phyloP scores from a whole-genome alignment of 1,140 invertebrate species.

The Trichoplusia ni region DNA sequence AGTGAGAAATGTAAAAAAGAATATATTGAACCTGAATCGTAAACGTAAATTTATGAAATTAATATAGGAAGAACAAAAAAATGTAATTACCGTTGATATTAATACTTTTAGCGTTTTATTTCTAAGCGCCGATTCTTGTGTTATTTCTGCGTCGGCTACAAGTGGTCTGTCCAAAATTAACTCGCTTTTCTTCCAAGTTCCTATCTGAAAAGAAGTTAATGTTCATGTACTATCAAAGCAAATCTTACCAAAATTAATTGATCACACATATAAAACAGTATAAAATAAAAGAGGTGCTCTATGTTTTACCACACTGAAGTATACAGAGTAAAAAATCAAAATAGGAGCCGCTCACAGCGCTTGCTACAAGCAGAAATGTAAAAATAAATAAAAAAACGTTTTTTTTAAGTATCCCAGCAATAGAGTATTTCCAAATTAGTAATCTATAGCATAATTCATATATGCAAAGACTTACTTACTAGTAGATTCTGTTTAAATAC shows the following conservation, averaged over 20 bases:
- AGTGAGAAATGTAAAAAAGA: too few species aligned
- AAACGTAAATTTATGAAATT: not conserved
- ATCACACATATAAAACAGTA: too few species aligned
- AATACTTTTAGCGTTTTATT: slow-evolving; percentile 87
- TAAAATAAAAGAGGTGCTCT: too few species aligned
- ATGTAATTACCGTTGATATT: slow-evolving; percentile 89
- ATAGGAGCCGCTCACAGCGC: too few species aligned
- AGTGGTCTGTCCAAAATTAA: slow-evolving; percentile 53
- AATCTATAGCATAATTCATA: too few species aligned
- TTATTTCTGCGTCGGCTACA: slow-evolving; percentile 54
- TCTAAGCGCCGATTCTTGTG: slow-evolving; percentile 61
- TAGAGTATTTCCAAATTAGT: too few species aligned
- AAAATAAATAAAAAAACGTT: too few species aligned
- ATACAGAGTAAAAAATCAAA: too few species aligned
- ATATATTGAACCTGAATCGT: not conserved
- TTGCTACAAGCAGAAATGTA: too few species aligned
- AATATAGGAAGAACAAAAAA: not conserved
- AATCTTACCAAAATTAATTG: too few species aligned
- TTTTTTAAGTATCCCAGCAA: too few species aligned
- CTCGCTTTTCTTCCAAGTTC: slow-evolving; percentile 52
- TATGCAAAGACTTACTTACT: not conserved
- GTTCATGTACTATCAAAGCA: slow-evolving; percentile 4
- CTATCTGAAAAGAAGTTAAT: slow-evolving; percentile 54
- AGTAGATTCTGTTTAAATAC: slow-evolving; percentile 9
- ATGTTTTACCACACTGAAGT: too few species aligned